Conservation (phyloP, 2,113 vertebrate genomes). For the Menidia beryllina region DNA sequence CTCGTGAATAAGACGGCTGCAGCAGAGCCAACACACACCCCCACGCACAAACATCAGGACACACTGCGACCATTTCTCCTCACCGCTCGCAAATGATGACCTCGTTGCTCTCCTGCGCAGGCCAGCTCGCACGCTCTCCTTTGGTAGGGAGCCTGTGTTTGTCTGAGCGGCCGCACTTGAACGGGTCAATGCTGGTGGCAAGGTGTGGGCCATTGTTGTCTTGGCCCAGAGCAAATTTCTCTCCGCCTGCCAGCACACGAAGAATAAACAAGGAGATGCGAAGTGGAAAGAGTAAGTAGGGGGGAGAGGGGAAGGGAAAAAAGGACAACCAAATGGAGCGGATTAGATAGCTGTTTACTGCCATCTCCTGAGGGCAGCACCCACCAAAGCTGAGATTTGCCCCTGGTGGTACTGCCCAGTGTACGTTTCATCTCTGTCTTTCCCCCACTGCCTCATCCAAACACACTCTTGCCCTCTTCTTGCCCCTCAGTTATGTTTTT, state of each 20-base stretch:
- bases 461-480: background rate
- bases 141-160: background rate
- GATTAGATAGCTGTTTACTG: slow-evolving; percentile 72
- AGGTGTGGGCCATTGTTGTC: slow-evolving; percentile 53
- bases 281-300: slow-evolving; percentile 30
- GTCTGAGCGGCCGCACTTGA: slow-evolving; percentile 13
- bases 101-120: slow-evolving; percentile 48
- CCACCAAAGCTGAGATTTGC: slow-evolving; percentile 63
- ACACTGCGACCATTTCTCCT: slow-evolving; percentile 7
- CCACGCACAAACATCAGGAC: slow-evolving; percentile 6
- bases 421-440: slow-evolving; percentile 58
- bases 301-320: slow-evolving; percentile 1
- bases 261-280: slow-evolving; percentile 22
- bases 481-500: background rate
- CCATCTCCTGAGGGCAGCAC: slow-evolving; percentile 62
- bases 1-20: slow-evolving; percentile 41
- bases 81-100: slow-evolving; percentile 38
- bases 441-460: background rate
- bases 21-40: slow-evolving; percentile 44
- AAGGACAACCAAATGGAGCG: slow-evolving; percentile 39
- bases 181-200: slow-evolving; percentile 35
- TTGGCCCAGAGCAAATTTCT: slow-evolving; percentile 51
- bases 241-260: slow-evolving; percentile 29
- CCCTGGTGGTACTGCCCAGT: slow-evolving; percentile 51
- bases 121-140: slow-evolving; percentile 27